phyloP scores from a whole-genome alignment of 2,113 vertebrate genomes.

The Telmatochromis brichardi region DNA sequence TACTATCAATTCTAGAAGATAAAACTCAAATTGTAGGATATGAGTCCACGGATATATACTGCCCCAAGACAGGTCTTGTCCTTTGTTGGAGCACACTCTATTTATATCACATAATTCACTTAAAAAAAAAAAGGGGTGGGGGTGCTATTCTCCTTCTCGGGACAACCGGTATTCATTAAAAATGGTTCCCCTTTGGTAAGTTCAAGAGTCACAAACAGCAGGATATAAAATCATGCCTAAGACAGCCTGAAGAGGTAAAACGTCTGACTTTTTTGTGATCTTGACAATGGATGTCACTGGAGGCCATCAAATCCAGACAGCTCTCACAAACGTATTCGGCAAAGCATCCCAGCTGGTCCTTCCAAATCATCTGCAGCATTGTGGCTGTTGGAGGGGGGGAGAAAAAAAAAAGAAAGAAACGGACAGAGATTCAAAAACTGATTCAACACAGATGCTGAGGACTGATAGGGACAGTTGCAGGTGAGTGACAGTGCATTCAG shows the following conservation, averaged over 20 bases:
- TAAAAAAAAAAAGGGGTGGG: neutral
- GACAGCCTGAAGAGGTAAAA: slow-evolving; percentile 4
- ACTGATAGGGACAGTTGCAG: neutral
- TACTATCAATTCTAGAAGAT: neutral
- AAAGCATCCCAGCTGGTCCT: neutral
- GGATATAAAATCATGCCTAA: slow-evolving; percentile 18
- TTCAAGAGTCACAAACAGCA: slow-evolving; percentile 26
- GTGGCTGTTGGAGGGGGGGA: neutral
- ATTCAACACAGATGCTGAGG: slow-evolving; percentile 10
- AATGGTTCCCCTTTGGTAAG: slow-evolving; percentile 11
- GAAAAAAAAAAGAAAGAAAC: neutral
- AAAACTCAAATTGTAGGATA: neutral
- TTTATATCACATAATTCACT: slow-evolving; percentile 16
- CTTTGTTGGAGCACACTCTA: neutral
- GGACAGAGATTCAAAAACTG: neutral
- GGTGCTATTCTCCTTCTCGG: neutral
- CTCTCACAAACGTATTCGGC: slow-evolving; percentile 20
- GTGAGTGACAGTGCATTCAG: neutral
- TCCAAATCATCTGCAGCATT: neutral
- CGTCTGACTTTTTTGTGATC: slow-evolving; percentile 36
- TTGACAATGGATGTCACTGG: slow-evolving; percentile 13
- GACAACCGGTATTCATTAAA: slow-evolving; percentile 21
- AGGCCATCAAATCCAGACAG: slow-evolving; percentile 26
- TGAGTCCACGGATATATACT: neutral
- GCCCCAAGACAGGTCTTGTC: neutral